Conservation (phyloP, 2,888 invertebrate species). For the Conomelus anceps region DNA sequence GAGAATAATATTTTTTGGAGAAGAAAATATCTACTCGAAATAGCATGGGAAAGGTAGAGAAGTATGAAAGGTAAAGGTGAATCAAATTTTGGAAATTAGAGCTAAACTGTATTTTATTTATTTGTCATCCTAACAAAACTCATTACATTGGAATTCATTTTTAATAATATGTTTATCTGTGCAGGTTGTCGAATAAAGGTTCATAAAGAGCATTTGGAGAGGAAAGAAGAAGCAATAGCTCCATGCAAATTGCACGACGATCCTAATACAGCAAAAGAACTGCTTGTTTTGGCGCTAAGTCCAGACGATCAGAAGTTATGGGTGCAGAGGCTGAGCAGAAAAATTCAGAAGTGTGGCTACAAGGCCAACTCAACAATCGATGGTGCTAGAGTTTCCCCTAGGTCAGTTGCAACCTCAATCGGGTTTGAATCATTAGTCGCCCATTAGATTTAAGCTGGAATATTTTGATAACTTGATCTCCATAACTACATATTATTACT, state of each 20-base stretch:
- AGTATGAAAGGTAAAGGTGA: no score
- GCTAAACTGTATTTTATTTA: no score
- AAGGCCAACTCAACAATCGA: slow-evolving; percentile 69
- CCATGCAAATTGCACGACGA: slow-evolving; percentile 96
- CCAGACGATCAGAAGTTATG: slow-evolving; percentile 86
- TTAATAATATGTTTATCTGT: slow-evolving; percentile 28
- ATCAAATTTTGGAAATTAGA: no score
- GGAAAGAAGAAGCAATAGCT: slow-evolving; percentile 72
- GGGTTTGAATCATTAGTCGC: not conserved
- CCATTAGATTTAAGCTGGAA: not conserved
- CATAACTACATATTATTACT: no score
- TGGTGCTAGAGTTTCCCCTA: slow-evolving; percentile 66
- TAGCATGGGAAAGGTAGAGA: no score
- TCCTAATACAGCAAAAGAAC: slow-evolving; percentile 86
- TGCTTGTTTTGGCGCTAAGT: slow-evolving; percentile 79
- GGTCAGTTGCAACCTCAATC: slow-evolving; percentile 37
- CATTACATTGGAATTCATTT: no score
- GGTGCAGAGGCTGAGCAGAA: slow-evolving; percentile 84
- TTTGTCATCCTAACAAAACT: no score
- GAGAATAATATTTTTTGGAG: no score
- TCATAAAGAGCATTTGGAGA: slow-evolving; percentile 92
- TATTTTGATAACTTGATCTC: no score
- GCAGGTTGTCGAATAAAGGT: slow-evolving; percentile 93
- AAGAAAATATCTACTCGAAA: no score
- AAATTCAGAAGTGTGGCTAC: slow-evolving; percentile 89